Base-by-base conservation (phyloP, 53 echinoderm and acorn worm species). In the Zoroaster sp. region DNA sequence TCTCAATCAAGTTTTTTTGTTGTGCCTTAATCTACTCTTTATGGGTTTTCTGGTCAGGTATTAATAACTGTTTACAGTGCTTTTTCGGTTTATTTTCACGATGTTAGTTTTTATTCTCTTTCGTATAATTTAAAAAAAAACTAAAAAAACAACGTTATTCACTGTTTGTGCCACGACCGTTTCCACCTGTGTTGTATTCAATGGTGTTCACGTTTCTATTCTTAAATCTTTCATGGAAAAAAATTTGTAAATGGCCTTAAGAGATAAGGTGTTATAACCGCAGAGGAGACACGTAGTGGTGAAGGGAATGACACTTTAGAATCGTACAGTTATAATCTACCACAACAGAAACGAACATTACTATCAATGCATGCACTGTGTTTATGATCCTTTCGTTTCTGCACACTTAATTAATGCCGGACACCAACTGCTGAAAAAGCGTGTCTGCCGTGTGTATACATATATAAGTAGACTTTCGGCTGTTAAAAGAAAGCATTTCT, bases 21-120 rank as follows among this genome's bases (percentile, higher is more conserved):
- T 85, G 85, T 85, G 85, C 85, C 85, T 85, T 85, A 85, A 70
- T 71, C 45, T 33, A 70, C 69, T 49, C 66, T 66, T 52, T 49
- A 69, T 85, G 85, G 69, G 85, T 85, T 85, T 67, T 70, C 71
- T 70, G 43, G 69, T 85, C 85, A 41, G 85, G 85, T 85, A 85
- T 85, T 71, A 28, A 35, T 70, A 51, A 71, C 69, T 46, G 51
- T 85, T 70, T 49, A 71, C 71, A 71, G 25, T 44, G 69, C 13
- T 83, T 71, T 44, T 69, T 17, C 35, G 17, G 13, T 69, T 70
- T 43, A 17, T 80, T 43, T 41, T 83, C 83, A 83, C 66, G 67
- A n/a, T 44, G 14, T 30, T 68, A 23, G 25, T 13, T 41, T 25
- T 25, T 36, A 40, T 40, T 23, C 40, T 82, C 66, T 43, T 30